Base-by-base conservation (phyloP, 2,797 vertebrate species). In the Gallinago nigripennis region DNA sequence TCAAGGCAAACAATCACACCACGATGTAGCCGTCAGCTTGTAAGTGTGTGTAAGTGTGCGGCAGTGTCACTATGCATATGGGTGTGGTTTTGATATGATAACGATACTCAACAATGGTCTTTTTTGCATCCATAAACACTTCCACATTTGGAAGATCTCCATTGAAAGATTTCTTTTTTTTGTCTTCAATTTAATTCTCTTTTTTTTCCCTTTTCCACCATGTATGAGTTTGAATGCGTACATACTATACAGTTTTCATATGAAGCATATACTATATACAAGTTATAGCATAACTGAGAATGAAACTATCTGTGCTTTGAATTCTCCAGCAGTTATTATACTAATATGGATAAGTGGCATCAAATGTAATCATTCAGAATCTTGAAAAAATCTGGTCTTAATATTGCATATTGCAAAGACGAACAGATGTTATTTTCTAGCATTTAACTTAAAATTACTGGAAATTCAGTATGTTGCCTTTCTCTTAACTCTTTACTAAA, bases 331-430 rank as follows among this genome's bases (percentile, higher is more conserved):
- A 50, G 54, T 68, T 95, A n/a, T 82, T 96, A 88, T 48, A 82
- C 33, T 57, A 88, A 73, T 70, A 88, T 60, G 45, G 81, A 43
- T 64, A 86, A 87, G 53, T 81, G 58, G 61, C 51, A 82, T 84
- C 88, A 92, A 69, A 16, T 23, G 6, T 21, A 56, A 46, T 92
- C 30, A 61, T 61, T 86, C 30, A 64, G n/a, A 76, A 27, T 27
- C 56, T 54, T 90, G 54, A 83, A 94, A 95, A 97, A 95, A 82
- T 89, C 88, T 97, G 85, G 37, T 96, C 64, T 95, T 93, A 70
- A 91, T 95, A 90, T 81, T 43, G 45, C 51, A 37, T 75, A 92
- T 87, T 97, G 43, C 56, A 86, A 91, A 91, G 75, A 91, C 92
- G 73, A 79, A 84, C 5, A 30, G 73, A 82, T 79, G 68, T 15